Conservation (phyloP, 2,797 vertebrate species). For the Phalloptychus januarius region DNA sequence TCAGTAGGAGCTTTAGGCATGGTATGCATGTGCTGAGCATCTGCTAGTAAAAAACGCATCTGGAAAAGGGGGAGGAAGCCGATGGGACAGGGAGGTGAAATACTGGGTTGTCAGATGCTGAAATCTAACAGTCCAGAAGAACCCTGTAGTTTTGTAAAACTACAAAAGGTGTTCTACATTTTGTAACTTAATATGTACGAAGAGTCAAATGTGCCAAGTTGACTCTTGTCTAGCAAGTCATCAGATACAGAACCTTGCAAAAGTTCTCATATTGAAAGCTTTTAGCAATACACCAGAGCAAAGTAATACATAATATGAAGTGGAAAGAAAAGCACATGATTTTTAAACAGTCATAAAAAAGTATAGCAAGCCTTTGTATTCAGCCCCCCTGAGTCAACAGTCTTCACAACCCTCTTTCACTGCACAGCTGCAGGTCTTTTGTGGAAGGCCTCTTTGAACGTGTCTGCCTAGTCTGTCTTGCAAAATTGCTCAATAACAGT, state of each 20-base stretch:
- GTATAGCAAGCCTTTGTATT: not conserved
- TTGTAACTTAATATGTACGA: not conserved
- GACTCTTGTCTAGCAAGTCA: not conserved
- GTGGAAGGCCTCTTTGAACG: not conserved
- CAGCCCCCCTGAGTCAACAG: not conserved
- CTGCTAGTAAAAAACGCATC: slow-evolving; percentile 72
- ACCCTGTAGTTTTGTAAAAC: not conserved
- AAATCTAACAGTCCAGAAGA: slow-evolving; percentile 15
- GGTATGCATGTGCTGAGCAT: slow-evolving; percentile 73
- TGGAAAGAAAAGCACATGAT: not conserved
- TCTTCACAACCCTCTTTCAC: not conserved
- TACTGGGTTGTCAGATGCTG: slow-evolving; percentile 16
- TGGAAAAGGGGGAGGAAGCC: slow-evolving; percentile 66
- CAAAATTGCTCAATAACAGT: not conserved
- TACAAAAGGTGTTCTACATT: not conserved
- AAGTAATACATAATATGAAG: not conserved
- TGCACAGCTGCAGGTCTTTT: not conserved
- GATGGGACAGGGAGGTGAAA: slow-evolving; percentile 36
- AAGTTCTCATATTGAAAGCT: not conserved
- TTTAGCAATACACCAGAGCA: not conserved
- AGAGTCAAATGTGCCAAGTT: not conserved
- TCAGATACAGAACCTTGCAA: not conserved
- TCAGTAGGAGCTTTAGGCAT: slow-evolving; percentile 62
- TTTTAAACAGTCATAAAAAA: not conserved
- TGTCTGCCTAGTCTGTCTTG: not conserved